Percentiles rank a stretch among this genome's conserved stretches.
Conservation (phyloP, 2,888 invertebrate genomes). For the Mesochorus sp. region DNA sequence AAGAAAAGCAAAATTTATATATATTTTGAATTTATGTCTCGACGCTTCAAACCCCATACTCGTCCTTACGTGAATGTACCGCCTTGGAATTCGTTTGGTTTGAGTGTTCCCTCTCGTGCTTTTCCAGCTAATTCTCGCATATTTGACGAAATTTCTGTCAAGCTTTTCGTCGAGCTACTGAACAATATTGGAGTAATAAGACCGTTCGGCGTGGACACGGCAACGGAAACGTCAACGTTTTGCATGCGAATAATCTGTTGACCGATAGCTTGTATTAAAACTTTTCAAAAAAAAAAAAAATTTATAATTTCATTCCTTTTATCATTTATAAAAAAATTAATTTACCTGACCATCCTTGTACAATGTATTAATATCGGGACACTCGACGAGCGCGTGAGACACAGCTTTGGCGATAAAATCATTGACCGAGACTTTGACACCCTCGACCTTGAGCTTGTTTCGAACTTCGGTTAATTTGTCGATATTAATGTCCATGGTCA, state of each 20-base stretch:
- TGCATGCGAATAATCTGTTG: conserved; percentile 77
- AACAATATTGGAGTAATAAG: conserved; percentile 87
- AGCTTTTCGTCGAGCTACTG: conserved; percentile 83
- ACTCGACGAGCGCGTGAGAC: conserved; percentile 84
- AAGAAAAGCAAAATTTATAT: neutral
- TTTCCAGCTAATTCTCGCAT: conserved; percentile 84
- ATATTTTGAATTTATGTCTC: neutral
- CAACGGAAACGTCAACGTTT: conserved; percentile 85
- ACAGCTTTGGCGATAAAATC: conserved; percentile 87
- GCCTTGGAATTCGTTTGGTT: conserved; percentile 87
- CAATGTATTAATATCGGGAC: conserved; percentile 82
- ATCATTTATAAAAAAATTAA: neutral
- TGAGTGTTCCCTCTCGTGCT: conserved; percentile 85
- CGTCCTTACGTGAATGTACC: conserved; percentile 83
- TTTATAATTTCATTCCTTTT: neutral
- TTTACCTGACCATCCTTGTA: conserved; percentile 82
- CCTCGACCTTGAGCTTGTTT: conserved; percentile 83
- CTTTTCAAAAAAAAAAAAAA: neutral
- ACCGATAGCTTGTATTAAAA: conserved; percentile 7
- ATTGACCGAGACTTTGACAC: conserved; percentile 85
- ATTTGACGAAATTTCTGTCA: conserved; percentile 83
- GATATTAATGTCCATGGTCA: conserved; percentile 84
- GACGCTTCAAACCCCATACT: neutral
- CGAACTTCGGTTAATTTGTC: conserved; percentile 83
- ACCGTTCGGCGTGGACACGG: conserved; percentile 86